phyloP scores from a whole-genome alignment of 2,113 vertebrate genomes.

The Tenebrosternarchus preto region DNA sequence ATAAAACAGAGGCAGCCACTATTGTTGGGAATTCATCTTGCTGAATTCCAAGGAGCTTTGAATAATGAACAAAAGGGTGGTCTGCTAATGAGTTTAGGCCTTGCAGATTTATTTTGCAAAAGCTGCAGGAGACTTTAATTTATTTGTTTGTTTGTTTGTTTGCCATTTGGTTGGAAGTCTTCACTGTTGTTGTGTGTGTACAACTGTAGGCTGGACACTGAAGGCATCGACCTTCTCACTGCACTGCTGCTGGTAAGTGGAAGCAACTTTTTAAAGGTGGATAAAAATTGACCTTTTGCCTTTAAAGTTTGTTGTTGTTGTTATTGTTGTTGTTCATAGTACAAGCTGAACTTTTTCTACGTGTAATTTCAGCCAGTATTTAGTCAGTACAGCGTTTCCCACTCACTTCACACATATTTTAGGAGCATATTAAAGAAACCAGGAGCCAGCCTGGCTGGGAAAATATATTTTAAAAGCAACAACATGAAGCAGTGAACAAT shows the following conservation, averaged over 20 bases:
- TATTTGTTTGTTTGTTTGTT: background rate
- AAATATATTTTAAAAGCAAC: too few species aligned
- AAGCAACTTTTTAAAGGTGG: background rate
- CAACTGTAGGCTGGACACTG: conserved; percentile 83
- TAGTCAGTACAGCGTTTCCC: background rate
- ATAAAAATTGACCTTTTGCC: background rate
- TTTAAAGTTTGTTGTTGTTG: background rate
- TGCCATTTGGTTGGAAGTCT: conserved; percentile 7
- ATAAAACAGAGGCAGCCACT: background rate
- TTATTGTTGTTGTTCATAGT: background rate
- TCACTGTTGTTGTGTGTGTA: background rate
- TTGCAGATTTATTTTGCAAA: background rate
- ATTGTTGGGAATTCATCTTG: background rate
- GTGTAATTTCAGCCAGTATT: background rate
- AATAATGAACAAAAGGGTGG: background rate
- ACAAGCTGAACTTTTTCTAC: background rate
- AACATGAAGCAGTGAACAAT: too few species aligned
- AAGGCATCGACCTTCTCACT: conserved; percentile 86
- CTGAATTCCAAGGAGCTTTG: background rate
- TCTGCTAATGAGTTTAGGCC: background rate
- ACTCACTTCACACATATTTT: background rate
- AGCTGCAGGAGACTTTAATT: background rate
- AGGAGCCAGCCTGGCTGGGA: too few species aligned
- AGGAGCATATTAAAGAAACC: background rate
- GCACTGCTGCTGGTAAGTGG: conserved; percentile 85